These are phyloP conservation scores for Agapostemon virescens DNA, from an alignment of 2,888 invertebrate species.

Conservation along the genomic window DNA sequence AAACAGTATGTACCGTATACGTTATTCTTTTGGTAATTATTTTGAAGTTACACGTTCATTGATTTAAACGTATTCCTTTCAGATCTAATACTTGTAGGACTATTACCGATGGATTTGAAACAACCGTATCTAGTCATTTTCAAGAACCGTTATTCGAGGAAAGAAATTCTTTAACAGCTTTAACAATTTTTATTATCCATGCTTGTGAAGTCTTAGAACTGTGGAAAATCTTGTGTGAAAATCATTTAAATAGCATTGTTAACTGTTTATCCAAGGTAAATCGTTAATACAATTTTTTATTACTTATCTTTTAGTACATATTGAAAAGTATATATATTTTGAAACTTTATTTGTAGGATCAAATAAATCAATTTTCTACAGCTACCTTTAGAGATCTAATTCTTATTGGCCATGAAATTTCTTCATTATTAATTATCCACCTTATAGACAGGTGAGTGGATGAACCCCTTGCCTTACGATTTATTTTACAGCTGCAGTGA, in stretches of 20 bases:
- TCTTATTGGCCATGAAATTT: conserved; percentile 89
- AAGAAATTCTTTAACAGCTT: conserved; percentile 88
- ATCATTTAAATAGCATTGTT: conserved; percentile 92
- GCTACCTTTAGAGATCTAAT: conserved; percentile 88
- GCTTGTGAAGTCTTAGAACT: conserved; percentile 94
- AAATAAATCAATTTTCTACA: conserved; percentile 83
- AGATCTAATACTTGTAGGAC: conserved; percentile 69
- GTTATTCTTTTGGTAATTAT: conserved; percentile 1
- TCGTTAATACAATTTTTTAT: not conserved
- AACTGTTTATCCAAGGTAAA: conserved; percentile 84
- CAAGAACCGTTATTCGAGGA: conserved; percentile 83
- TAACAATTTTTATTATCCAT: conserved; percentile 88
- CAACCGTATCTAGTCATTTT: conserved; percentile 69
- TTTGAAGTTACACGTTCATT: not conserved
- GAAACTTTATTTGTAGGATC: conserved; percentile 77
- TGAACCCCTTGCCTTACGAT: no score
- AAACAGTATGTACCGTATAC: conserved; percentile 70
- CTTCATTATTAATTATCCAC: conserved; percentile 89
- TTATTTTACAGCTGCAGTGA: no score
- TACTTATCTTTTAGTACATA: not conserved
- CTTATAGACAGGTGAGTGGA: conserved; percentile 87
- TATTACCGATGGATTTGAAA: conserved; percentile 74
- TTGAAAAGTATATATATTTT: not conserved
- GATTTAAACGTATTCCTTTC: conserved; percentile 62
- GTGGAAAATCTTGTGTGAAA: conserved; percentile 96